phyloP scores from a whole-genome alignment of 2,113 vertebrate genomes.

The Alexandromys fortis region DNA sequence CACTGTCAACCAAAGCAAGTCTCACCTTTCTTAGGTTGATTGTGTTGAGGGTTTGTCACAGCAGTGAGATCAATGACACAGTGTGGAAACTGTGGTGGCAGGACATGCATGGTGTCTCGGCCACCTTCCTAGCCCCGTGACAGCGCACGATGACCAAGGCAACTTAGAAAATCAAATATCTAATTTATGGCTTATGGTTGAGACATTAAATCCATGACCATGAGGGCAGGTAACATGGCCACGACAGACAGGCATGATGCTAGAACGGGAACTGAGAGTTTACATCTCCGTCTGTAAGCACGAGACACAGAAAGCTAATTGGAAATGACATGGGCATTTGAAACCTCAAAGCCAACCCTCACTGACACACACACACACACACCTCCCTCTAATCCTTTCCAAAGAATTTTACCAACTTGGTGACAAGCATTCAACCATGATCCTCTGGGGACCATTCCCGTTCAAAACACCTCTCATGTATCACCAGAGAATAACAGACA shows the following conservation, averaged over 20 bases:
- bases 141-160: not conserved
- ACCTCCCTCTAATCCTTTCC: not conserved
- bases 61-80: not conserved
- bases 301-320: not conserved
- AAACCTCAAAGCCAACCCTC: not conserved
- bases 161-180: not conserved
- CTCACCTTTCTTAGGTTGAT: no score
- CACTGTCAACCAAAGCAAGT: not conserved
- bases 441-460: not conserved
- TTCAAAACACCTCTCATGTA: not conserved
- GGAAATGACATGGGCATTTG: not conserved
- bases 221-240: fast-evolving
- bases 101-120: not conserved
- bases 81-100: not conserved
- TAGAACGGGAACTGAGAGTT: not conserved
- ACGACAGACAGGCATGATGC: not conserved
- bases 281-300: not conserved
- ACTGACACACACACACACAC: not conserved
- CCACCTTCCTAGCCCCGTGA: not conserved
- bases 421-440: not conserved
- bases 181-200: not conserved
- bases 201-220: not conserved
- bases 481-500: not conserved
- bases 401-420: not conserved
- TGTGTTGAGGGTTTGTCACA: not conserved